Evolutionary conservation across 2,113 vertebrate genomes (phyloP).

Genomic region (Gobiocypris rarus): DNA sequence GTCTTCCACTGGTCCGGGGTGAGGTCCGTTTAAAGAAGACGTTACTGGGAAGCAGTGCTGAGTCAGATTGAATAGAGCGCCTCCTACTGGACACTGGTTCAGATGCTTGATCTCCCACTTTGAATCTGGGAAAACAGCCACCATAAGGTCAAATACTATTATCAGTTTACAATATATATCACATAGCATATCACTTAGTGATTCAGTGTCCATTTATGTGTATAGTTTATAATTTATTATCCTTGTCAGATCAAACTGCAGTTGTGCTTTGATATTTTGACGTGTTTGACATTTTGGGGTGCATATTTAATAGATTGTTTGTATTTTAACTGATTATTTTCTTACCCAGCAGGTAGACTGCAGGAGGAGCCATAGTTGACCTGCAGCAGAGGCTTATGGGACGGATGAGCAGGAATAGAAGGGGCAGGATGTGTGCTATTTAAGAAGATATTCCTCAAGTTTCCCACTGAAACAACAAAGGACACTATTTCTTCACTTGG

Average conservation of each 20-base stretch:
- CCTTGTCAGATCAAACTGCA: not conserved
- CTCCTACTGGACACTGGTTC: conserved; percentile 57
- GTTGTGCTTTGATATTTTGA: not conserved
- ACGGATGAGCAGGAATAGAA: conserved; percentile 45
- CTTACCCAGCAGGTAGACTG: conserved; percentile 75
- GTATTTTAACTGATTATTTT: not conserved
- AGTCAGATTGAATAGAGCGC: conserved; percentile 74
- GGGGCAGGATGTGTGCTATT: conserved; percentile 51
- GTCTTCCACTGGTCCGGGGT: conserved; percentile 52
- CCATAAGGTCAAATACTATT: not conserved
- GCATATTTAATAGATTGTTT: not conserved
- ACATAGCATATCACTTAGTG: not conserved
- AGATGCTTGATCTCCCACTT: conserved; percentile 60
- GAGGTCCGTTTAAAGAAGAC: conserved; percentile 65
- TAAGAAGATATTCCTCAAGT: conserved; percentile 41
- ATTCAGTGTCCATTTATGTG: not conserved
- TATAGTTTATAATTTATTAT: not conserved
- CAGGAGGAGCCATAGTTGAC: conserved; percentile 70
- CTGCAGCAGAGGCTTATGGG: conserved; percentile 68
- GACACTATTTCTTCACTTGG: not conserved
- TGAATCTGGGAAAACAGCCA: conserved; percentile 65
- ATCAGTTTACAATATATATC: not conserved
- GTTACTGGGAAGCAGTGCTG: conserved; percentile 73
- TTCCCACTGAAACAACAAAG: conserved; percentile 25
- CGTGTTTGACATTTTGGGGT: not conserved